Percentiles rank a stretch among this genome's conserved stretches.
phyloP scores from a whole-genome alignment of 2,113 vertebrate species.

The Rynchops niger region DNA sequence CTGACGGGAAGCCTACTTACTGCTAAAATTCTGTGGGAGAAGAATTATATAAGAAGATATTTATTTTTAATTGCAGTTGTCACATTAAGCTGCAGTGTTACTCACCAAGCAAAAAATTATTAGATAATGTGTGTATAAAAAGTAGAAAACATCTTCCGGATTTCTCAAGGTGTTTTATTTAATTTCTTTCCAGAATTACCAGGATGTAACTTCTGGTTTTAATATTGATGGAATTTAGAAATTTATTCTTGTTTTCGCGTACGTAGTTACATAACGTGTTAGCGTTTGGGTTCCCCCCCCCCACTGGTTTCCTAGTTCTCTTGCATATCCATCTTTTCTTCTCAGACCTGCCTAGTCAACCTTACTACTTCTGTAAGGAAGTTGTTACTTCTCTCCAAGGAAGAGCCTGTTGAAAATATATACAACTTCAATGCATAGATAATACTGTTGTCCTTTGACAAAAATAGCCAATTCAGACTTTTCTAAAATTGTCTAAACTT shows the following conservation, averaged over 20 bases:
- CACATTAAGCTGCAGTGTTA: constrained; percentile 52
- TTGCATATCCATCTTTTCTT: rapidly evolving
- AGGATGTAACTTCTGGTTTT: not conserved
- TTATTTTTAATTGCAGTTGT: constrained; percentile 68
- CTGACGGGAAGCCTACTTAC: not conserved
- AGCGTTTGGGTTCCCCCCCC: not conserved
- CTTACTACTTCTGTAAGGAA: not conserved
- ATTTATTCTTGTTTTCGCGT: not conserved
- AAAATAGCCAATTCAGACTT: not conserved
- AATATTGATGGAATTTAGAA: not conserved
- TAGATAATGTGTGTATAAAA: not conserved
- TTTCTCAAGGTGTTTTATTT: not conserved
- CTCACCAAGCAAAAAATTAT: constrained; percentile 30
- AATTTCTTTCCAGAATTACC: not conserved
- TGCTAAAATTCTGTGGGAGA: constrained; percentile 41
- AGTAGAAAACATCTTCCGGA: not conserved
- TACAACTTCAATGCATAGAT: not conserved
- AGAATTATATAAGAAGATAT: constrained; percentile 52
- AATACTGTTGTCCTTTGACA: not conserved
- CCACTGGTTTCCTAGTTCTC: not conserved
- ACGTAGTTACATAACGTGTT: not conserved
- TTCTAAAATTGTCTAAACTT: not conserved
- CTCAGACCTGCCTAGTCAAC: not conserved
- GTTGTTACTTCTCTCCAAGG: not conserved
- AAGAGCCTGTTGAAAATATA: not conserved